Percentiles rank a stretch among this genome's conserved stretches.
These are phyloP conservation scores for Nothura maculosa DNA, from an alignment of 2,797 vertebrate genomes.

Conservation along the genomic window DNA sequence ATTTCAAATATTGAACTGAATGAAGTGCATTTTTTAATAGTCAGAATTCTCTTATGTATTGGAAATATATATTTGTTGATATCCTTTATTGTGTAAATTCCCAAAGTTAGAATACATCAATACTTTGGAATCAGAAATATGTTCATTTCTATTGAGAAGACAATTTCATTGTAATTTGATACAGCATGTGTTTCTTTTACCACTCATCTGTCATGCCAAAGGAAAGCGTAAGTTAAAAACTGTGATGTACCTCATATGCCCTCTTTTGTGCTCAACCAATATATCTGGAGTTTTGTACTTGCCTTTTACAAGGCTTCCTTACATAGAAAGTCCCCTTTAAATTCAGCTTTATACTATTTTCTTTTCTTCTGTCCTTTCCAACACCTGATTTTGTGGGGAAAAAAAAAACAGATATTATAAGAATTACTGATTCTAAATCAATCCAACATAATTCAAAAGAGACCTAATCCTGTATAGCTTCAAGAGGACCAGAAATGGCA, in stretches of 20 bases:
- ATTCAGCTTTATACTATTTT: not conserved
- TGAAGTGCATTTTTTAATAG: not conserved
- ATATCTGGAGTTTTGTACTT: not conserved
- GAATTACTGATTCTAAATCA: not conserved
- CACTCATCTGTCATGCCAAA: not conserved
- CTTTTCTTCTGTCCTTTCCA: not conserved
- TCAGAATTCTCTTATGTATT: not conserved
- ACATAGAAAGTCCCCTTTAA: not conserved
- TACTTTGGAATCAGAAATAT: not conserved
- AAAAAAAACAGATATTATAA: not conserved
- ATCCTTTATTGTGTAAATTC: not conserved
- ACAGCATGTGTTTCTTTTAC: accelerated
- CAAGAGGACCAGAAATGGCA: not conserved
- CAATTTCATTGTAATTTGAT: not conserved
- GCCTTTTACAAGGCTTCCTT: not conserved
- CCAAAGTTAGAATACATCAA: not conserved
- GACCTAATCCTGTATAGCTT: not conserved
- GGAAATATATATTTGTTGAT: not conserved
- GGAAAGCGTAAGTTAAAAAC: not conserved
- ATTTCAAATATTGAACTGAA: not conserved
- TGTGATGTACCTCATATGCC: not conserved
- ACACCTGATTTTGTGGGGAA: not conserved
- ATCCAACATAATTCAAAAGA: not conserved
- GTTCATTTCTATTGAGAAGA: not conserved
- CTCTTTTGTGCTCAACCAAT: not conserved